Percentiles rank a stretch among this genome's conserved stretches.
Evolutionary conservation across 2,113 vertebrate species (phyloP).

Genomic region (Oenanthe oenanthe): DNA sequence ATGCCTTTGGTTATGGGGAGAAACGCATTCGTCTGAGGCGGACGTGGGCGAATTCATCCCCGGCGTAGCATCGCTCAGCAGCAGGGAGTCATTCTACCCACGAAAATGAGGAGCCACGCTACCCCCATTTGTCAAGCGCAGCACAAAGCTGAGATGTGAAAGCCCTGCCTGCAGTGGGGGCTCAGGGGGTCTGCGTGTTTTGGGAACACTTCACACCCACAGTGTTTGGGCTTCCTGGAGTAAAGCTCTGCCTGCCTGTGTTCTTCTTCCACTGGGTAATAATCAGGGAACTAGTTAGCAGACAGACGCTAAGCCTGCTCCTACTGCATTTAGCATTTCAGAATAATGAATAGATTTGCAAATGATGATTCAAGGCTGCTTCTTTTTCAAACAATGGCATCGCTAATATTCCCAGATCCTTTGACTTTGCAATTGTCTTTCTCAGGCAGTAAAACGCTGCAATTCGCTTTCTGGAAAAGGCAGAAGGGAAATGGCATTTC

Average conservation of each 20-base stretch:
- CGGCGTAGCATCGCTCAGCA: not conserved
- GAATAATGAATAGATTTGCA: constrained; percentile 73
- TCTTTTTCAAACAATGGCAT: constrained; percentile 65
- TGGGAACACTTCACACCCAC: constrained; percentile 26
- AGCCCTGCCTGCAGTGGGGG: not conserved
- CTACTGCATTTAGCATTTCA: constrained; percentile 53
- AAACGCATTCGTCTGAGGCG: not conserved
- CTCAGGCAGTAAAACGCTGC: not conserved
- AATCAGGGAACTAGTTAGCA: constrained; percentile 57
- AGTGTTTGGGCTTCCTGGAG: not conserved
- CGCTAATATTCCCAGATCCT: constrained; percentile 56
- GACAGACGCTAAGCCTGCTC: constrained; percentile 60
- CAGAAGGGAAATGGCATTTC: not conserved
- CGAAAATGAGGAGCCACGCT: constrained; percentile 50
- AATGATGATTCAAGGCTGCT: constrained; percentile 61
- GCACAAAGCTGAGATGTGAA: constrained; percentile 45
- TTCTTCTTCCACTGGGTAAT: constrained; percentile 45
- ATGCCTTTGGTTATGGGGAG: constrained; percentile 7
- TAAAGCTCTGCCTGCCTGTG: not conserved
- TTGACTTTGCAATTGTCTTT: constrained; percentile 42
- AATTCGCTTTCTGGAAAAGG: not conserved
- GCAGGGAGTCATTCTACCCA: constrained; percentile 14
- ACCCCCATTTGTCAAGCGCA: constrained; percentile 28
- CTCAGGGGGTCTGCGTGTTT: not conserved
- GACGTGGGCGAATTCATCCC: constrained; percentile 26